phyloP scores from a whole-genome alignment of 2,113 vertebrate genomes.

The Ochotona princeps region DNA sequence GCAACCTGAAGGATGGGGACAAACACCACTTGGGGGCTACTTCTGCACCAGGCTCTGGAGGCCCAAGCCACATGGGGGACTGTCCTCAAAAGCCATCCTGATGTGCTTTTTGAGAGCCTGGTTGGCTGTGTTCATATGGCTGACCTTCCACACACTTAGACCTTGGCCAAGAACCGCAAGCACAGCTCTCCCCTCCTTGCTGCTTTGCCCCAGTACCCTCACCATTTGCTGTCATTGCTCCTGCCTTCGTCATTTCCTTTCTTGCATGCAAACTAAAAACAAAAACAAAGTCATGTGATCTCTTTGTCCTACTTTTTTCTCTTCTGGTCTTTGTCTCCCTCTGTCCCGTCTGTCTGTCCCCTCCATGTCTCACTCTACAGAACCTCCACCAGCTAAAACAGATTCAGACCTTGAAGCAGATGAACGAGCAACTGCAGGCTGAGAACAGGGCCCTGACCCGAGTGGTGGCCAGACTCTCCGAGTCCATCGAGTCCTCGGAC shows the following conservation, averaged over 20 bases:
- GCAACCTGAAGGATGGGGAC: not conserved
- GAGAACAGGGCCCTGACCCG: constrained; percentile 97
- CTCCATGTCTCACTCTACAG: constrained; percentile 88
- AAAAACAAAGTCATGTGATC: constrained; percentile 70
- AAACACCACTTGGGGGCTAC: not conserved
- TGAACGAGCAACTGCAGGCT: constrained; percentile 94
- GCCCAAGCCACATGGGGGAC: not conserved
- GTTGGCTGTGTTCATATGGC: not conserved
- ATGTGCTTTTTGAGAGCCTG: not conserved
- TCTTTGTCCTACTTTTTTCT: constrained; percentile 81
- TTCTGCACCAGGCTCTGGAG: not conserved
- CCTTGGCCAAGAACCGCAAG: constrained; percentile 4
- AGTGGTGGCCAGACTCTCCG: constrained; percentile 92
- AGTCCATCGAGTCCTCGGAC: constrained; percentile 90
- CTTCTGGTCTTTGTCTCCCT: constrained; percentile 79
- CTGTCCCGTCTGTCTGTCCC: constrained; percentile 81
- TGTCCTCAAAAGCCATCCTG: not conserved
- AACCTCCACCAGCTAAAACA: constrained; percentile 94
- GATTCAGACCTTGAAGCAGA: constrained; percentile 92
- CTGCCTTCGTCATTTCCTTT: constrained; percentile 67
- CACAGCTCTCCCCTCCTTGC: not conserved
- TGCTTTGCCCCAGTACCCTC: not conserved
- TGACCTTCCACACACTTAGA: not conserved
- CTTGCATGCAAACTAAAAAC: constrained; percentile 72
- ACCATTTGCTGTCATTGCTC: constrained; percentile 42